Evolutionary conservation across 2,888 invertebrate genomes (phyloP), one percentile per base, ranked within the genome.

Genomic region (Emmelina monodactyla): DNA sequence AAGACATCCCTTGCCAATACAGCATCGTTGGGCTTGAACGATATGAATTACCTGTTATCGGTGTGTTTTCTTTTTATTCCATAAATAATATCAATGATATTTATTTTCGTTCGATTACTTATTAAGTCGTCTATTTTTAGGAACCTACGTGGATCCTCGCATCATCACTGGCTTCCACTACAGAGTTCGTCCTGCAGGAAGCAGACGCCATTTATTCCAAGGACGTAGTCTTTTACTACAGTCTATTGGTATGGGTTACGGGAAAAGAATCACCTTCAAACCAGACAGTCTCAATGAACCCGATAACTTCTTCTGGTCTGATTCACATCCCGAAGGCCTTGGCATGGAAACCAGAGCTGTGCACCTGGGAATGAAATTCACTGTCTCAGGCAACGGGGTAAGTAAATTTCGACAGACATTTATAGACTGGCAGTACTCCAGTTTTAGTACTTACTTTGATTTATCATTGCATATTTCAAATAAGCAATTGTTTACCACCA

Each of bases 231-330:
- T 88, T 37, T 65, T 82, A 33, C 71, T 91, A 22, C 71, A 84
- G 38, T 85, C 84, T 28, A 78, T 90, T 42, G 90, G 90, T 7
- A 84, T 87, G 76, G 90, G 91, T 12, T 91, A 90, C 51, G 89
- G 88, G 16, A 89, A 89, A 56, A 81, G 89, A 32, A 75, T 91
- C 38, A 88, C 88, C 1, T 90, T 90, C 66, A 81, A 85, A 47
- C 85, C 88, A 0, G 85, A 87, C 43, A 81, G 82, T 2, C 62
- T 83, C 13, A 72, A 84, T 35, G 63, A 69, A 11, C 84, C 85
- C 2, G 80, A 86, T 45, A 88, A 88, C 62, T 88, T 85, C 58
- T 86, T 91, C 65, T 90, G 89, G 89, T 89, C 89, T 14, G 90
- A 91, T 63, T 88, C 86, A 28, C 85, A 87, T 47, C 85, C 88